These are phyloP conservation scores for Bursaphelenchus okinawaensis DNA, from an alignment of 2,888 invertebrate species.

Conservation along the genomic window DNA sequence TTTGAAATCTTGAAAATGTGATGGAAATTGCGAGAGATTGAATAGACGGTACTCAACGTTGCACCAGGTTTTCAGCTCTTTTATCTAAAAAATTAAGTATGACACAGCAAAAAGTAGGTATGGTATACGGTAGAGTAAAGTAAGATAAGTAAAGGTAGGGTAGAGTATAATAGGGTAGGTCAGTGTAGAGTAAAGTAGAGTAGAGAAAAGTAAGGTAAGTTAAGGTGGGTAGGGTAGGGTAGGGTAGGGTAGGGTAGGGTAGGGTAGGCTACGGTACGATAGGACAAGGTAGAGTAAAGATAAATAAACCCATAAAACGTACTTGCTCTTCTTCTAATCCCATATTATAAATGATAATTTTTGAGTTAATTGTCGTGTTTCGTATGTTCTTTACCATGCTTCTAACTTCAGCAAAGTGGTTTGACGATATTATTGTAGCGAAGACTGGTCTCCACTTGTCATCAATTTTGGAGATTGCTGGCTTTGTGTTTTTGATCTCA, in stretches of 20 bases:
- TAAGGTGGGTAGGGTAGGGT: too few species aligned
- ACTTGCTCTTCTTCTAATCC: not conserved
- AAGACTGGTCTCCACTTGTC: slow-evolving; percentile 2
- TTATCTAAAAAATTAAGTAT: not conserved
- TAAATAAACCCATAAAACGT: not conserved
- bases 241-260: too few species aligned
- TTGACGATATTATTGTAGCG: not conserved
- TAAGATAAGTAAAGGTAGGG: too few species aligned
- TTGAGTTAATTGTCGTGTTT: not conserved
- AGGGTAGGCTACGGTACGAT: too few species aligned
- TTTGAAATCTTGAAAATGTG: not conserved
- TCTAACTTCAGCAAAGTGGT: slow-evolving; percentile 1
- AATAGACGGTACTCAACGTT: slow-evolving; percentile 8
- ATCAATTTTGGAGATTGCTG: not conserved
- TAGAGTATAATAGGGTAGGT: too few species aligned
- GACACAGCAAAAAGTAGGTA: too few species aligned
- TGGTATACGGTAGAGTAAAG: too few species aligned
- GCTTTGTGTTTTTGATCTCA: not conserved
- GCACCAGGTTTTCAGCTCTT: slow-evolving; percentile 11
- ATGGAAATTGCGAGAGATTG: slow-evolving; percentile 5
- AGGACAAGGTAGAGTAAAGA: too few species aligned
- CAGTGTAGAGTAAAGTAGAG: too few species aligned
- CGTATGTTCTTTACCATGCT: not conserved
- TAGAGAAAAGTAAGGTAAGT: too few species aligned
- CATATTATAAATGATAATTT: slow-evolving; percentile 2